Evolutionary conservation across 1,140 invertebrate species (phyloP), one percentile per base, ranked within the genome.

Genomic region (Zophobas atratus): DNA sequence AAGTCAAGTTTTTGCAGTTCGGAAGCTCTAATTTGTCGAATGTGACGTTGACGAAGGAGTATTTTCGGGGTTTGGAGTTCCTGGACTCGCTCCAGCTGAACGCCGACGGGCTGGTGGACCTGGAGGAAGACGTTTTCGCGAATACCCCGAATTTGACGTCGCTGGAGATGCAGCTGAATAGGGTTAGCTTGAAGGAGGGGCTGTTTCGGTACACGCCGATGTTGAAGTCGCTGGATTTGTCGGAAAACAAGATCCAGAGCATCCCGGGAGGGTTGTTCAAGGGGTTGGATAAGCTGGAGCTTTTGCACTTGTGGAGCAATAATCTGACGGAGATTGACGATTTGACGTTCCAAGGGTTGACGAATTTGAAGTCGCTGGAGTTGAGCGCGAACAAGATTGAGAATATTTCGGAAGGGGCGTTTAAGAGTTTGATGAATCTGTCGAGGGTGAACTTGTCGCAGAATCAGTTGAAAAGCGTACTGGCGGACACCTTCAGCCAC

Each of bases 51-150:
- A 35, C 35, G 36, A 72, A 48, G 34, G 70, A 72, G 5, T 48
- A 53, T 35, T 72, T 72, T 8, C 32, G 51, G n/a, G 70, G 46
- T 8, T n/a, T 72, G 3, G 43, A 48, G 8, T 34, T 5, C 6
- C 34, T 72, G 6, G 6, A 34, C 43, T 32, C 6, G 3, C 48
- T 72, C 43, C 6, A 33, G 8, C 32, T 72, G 33, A 33, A 51
- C 2, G 35, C 49, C 48, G 51, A 72, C 33, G 38, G 33, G 20
- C 8, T 72, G n/a, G 8, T 51, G 6, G 20, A 72, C 1, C 4
- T 72, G 3, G 70, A 72, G 35, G 34, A 71, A 33, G 35, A 71
- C 36, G 33, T 38, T 35, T 72, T 72, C 34, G 36, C 34, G 39
- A 36, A 53, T n/a, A 51, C n/a, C 38, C 51, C 46, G 35, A 72